Base-by-base conservation (phyloP, 2,113 vertebrate genomes). In the Laticauda laticaudata region DNA sequence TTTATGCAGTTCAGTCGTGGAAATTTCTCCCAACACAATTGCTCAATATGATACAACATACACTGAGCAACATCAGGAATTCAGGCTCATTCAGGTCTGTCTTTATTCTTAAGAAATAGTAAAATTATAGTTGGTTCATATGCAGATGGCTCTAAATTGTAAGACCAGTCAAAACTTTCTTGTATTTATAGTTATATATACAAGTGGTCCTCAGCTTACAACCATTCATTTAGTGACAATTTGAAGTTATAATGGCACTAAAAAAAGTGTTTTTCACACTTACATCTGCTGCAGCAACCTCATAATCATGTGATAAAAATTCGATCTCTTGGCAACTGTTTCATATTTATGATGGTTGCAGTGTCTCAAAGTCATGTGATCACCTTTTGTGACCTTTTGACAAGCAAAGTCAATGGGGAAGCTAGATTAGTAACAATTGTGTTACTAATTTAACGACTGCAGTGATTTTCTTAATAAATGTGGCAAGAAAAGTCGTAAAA, bases 101-200 rank as follows among this genome's bases (percentile, higher is more conserved):
- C 10, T 29, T 64, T n/a, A 64, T 29, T 29, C 61, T 64, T 64
- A 64, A 64, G 26, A 29, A 64, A 64, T 64, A 64, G 61, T 64
- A 64, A 29, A 29, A 64, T 59, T 9, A n/a, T 12, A 54, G 56
- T 87, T 64, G 85, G n/a, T 18, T 34, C 39, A 61, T 34, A 92
- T 64, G 61, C 56, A 90, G 61, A 89, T 91, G 92, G 43, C 34
- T 88, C 1, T 92, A 43, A 92, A 94, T 81, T 81, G 34, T 34
- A 39, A 57, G 93, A 21, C 91, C 26, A 64, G 26, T 64, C 61
- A n/a, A 69, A 69, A 69, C 8, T 26, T 61, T 26, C 9, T 26
- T 61, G 23, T 26, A 29, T 61, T 61, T 61, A 61, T 26, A 61
- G 9, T 61, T 61, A 26, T 26, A 61, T 26, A 24, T 24, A 59